Evolutionary conservation across 1,140 invertebrate species (phyloP).

Genomic region (Zaprionus gabonicus): DNA sequence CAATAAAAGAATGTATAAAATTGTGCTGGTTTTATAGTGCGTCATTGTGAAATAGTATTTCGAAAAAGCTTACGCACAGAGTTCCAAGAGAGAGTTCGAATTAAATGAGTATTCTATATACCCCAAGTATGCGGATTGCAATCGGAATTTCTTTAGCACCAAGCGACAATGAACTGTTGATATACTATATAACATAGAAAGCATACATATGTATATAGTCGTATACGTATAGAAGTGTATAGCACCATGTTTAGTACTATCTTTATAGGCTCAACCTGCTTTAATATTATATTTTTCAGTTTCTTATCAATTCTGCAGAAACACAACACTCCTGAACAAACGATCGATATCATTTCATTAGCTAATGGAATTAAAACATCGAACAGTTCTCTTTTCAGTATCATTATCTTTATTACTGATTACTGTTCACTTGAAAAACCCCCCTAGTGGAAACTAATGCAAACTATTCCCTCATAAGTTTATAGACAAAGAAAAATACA

Average conservation of each 20-base stretch:
- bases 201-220: too few species aligned
- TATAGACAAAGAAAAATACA: not conserved
- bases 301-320: not conserved
- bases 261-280: too few species aligned
- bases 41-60: slow-evolving; percentile 58
- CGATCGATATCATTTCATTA: too few species aligned
- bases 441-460: too few species aligned
- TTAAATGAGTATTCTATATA: not conserved
- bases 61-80: slow-evolving; percentile 40
- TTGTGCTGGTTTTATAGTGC: slow-evolving; percentile 54
- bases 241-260: too few species aligned
- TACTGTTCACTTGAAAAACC: too few species aligned
- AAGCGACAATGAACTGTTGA: too few species aligned
- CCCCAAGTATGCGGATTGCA: too few species aligned
- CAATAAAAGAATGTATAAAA: slow-evolving; percentile 15
- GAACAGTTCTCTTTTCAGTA: not conserved
- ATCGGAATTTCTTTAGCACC: too few species aligned
- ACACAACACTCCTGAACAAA: not conserved
- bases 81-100: not conserved
- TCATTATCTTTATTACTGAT: not conserved
- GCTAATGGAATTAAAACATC: not conserved
- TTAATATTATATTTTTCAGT: too few species aligned
- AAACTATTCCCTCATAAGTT: not conserved
- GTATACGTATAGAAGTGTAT: too few species aligned
- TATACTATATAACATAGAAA: too few species aligned